A percentile compares a stretch with the other conserved stretches of the same genome.
Evolutionary conservation across 2,113 vertebrate species (phyloP).

Genomic region (Bubo scandiacus): DNA sequence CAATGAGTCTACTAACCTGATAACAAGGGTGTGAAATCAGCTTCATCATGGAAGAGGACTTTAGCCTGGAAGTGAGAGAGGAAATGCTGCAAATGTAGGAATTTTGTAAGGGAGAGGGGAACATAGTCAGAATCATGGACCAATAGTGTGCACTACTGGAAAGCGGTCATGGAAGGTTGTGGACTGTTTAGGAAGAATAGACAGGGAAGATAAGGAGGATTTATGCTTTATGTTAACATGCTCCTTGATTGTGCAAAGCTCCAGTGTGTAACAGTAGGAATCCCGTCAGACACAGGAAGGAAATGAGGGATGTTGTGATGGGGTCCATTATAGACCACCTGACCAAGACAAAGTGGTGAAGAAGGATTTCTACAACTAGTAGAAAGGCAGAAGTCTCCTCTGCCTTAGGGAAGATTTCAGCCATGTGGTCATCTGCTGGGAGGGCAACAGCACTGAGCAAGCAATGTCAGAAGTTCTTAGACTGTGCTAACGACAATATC

Average conservation of each 20-base stretch:
- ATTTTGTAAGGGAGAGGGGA: not conserved
- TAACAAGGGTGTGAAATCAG: not conserved
- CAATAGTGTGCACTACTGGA: not conserved
- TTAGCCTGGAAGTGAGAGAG: not conserved
- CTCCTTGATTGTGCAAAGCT: not conserved
- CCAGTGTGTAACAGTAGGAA: not conserved
- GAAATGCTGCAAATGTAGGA: not conserved
- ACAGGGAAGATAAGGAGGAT: not conserved
- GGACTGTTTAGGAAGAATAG: not conserved
- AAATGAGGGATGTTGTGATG: not conserved
- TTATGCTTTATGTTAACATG: not conserved
- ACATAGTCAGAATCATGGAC: not conserved
- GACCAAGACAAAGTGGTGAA: not conserved
- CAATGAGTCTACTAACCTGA: not conserved
- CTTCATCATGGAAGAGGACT: not conserved
- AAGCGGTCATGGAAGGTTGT: not conserved
- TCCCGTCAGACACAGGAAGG: not conserved
- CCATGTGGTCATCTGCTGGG: not conserved
- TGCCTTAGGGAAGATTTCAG: not conserved
- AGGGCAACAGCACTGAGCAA: not conserved
- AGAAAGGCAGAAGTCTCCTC: not conserved
- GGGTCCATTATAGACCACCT: not conserved
- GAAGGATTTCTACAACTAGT: not conserved
- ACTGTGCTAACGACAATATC: not conserved
- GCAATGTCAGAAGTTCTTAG: not conserved